Base-by-base conservation (phyloP, 2,113 vertebrate species). In the Geothlypis trichas region DNA sequence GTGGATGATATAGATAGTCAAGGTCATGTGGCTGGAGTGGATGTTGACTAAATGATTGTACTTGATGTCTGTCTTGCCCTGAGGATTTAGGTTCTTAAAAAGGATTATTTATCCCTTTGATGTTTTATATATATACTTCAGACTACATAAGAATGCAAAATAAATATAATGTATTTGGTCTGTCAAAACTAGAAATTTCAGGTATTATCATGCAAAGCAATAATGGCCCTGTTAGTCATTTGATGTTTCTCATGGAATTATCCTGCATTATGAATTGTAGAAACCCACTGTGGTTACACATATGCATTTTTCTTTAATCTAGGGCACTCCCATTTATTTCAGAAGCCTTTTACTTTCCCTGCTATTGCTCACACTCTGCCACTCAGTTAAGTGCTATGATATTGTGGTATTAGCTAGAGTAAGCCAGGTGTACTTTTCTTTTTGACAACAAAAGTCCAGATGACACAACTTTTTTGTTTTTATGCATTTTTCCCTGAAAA, bases 401-500 rank as follows among this genome's bases (percentile, higher is more conserved):
- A 1, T 33, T 37, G 41, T 49, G 28, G n/a, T n/a, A 18, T 74
- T 71, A 44, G 57, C 71, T 92, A 41, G 67, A 87, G 46, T 49
- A 42, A 55, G 35, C 61, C 46, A 46, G 76, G 33, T 95, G 51
- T 75, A 63, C 41, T 94, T 87, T 72, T 86, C 57, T 93, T 96
- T 93, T 90, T 73, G 82, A 81, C 46, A 49, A 46, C 24, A 47
- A 47, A 97, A 87, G 71, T 76, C 77, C 86, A 93, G 91, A 86
- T 96, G 86, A 96, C 61, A 94, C 91, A 91, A 76, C 20, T 47
- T 57, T n/a, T 92, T 81, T 96, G 49, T 89, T 95, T 87, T 92
- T 87, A 24, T 96, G 89, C 35, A 41, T 83, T 95, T 96, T 90
- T 58, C 66, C 87, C 82, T 92, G 89, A 95, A 95, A 96, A 88